Conservation (phyloP, 2,797 vertebrate genomes). For the Enteromius afrohamiltoni region DNA sequence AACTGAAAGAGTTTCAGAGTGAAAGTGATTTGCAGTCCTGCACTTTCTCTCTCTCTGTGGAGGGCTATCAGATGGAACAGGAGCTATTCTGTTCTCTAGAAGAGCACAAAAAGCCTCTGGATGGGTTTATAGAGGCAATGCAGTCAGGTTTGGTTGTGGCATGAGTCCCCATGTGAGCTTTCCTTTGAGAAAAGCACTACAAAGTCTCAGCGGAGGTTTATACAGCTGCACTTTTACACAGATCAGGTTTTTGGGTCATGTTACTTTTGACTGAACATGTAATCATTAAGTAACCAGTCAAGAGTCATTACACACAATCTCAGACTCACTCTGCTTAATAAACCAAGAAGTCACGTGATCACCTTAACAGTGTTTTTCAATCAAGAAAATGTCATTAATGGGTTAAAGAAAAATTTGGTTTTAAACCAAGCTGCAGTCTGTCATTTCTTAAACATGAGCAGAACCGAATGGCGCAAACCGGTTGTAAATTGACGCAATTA, state of each 20-base stretch:
- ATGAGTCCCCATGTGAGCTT: not conserved
- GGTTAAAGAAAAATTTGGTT: not conserved
- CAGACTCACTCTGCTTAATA: not conserved
- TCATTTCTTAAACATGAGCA: not conserved
- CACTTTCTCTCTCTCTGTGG: slow-evolving; percentile 4
- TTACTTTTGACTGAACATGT: not conserved
- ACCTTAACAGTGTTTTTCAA: not conserved
- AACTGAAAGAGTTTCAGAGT: not conserved
- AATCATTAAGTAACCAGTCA: not conserved
- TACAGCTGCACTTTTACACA: not conserved
- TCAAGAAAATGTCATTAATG: not conserved
- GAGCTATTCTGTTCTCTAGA: slow-evolving; percentile 32
- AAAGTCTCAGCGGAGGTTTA: slow-evolving; percentile 15
- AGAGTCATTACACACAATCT: not conserved
- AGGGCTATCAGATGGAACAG: slow-evolving; percentile 27
- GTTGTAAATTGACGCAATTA: not conserved
- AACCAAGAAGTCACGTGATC: not conserved
- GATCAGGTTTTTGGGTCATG: not conserved
- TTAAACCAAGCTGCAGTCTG: not conserved
- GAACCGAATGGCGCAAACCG: not conserved
- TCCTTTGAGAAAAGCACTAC: not conserved
- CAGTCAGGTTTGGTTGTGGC: slow-evolving; percentile 2
- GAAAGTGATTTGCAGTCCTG: slow-evolving; percentile 12
- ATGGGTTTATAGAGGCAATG: slow-evolving; percentile 26
- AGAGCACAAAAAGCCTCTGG: slow-evolving; percentile 22